These are phyloP conservation scores for Oreochromis aureus DNA, from an alignment of 2,113 vertebrate species.

Conservation along the genomic window DNA sequence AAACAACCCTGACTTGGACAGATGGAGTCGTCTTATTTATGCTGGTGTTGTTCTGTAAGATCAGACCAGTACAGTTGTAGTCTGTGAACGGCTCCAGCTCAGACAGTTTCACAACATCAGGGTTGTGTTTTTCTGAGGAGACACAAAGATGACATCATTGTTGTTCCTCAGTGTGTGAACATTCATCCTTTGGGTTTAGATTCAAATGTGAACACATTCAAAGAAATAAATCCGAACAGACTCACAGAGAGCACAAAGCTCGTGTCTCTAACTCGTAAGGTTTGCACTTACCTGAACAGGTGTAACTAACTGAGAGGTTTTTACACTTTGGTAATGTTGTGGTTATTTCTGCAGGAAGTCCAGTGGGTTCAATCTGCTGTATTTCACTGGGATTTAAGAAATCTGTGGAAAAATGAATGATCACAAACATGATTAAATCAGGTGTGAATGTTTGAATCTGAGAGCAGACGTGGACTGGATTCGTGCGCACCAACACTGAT, in stretches of 20 bases:
- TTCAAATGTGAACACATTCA: not conserved
- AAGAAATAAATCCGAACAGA: not conserved
- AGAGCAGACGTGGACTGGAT: not conserved
- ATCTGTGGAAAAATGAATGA: not conserved
- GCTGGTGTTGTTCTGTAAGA: not conserved
- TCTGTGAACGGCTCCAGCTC: constrained; percentile 22
- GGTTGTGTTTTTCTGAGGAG: not conserved
- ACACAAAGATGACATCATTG: not conserved
- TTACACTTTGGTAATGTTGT: not conserved
- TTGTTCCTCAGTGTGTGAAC: not conserved
- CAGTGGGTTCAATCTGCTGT: rapidly evolving
- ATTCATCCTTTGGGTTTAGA: not conserved
- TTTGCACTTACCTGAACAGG: constrained; percentile 1
- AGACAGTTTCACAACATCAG: rapidly evolving
- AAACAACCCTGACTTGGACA: not conserved
- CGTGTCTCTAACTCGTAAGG: not conserved
- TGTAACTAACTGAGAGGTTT: not conserved
- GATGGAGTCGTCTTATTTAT: not conserved
- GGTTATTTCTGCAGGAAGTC: not conserved
- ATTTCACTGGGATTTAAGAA: not conserved
- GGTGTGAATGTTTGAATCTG: not conserved
- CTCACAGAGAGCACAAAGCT: not conserved
- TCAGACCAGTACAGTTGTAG: constrained; percentile 4
- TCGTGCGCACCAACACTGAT: constrained; percentile 34
- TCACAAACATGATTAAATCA: rapidly evolving